Evolutionary conservation across 2,113 vertebrate genomes (phyloP).

Genomic region (Tachycineta bicolor): DNA sequence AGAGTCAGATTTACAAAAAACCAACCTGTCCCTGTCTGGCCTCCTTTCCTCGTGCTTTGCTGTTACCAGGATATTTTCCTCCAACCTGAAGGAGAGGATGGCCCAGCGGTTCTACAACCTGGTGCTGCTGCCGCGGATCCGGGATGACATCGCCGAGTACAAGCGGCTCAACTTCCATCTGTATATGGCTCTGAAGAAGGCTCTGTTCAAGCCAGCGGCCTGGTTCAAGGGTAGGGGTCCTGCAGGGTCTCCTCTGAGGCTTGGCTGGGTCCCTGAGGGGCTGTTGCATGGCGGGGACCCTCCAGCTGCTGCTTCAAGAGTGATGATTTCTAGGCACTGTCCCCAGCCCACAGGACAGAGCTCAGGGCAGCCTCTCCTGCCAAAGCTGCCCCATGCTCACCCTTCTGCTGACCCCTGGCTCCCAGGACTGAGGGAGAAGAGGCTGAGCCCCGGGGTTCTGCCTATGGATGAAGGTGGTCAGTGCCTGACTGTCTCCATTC

Average conservation of each 20-base stretch:
- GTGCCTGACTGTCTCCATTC: not conserved
- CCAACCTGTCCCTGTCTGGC: fast-evolving
- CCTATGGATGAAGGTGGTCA: fast-evolving
- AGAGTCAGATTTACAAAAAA: not conserved
- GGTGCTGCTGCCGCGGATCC: constrained; percentile 88
- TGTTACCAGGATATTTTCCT: constrained; percentile 89
- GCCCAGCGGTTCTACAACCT: constrained; percentile 96
- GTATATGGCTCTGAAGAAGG: constrained; percentile 94
- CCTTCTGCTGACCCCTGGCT: not conserved
- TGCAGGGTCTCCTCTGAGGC: not conserved
- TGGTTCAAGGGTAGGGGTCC: constrained; percentile 94
- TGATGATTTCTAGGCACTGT: not conserved
- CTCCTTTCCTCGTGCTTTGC: not conserved
- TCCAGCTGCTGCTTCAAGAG: not conserved
- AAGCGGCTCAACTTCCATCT: constrained; percentile 96
- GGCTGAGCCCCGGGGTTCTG: not conserved
- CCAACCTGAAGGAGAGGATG: constrained; percentile 95
- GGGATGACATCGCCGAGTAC: constrained; percentile 93
- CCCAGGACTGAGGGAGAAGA: not conserved
- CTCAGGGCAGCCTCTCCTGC: not conserved
- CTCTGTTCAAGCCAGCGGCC: constrained; percentile 94
- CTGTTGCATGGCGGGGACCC: fast-evolving
- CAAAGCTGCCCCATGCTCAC: not conserved
- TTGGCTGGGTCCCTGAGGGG: not conserved
- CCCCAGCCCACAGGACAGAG: not conserved